phyloP scores from a whole-genome alignment of 2,888 invertebrate species.

The Drosophila nr. perissopoda region DNA sequence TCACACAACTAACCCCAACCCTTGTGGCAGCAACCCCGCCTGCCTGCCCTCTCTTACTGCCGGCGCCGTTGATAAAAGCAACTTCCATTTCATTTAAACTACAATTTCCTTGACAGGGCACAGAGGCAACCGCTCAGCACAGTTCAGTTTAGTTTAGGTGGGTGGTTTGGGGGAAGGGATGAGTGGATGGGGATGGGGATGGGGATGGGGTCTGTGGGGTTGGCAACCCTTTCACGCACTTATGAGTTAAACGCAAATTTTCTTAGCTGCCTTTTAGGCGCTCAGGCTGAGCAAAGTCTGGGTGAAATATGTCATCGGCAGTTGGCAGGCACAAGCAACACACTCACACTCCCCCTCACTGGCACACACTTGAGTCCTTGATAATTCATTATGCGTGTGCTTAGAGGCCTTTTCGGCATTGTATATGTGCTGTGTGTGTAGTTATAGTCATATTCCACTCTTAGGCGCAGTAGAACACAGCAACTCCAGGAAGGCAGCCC shows the following conservation, averaged over 20 bases:
- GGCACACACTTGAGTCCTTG: slow-evolving; percentile 48
- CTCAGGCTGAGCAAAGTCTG: slow-evolving; percentile 64
- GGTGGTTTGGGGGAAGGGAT: not conserved
- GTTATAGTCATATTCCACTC: slow-evolving; percentile 61
- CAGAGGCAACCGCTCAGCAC: slow-evolving; percentile 62
- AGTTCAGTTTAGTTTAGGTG: slow-evolving; percentile 12
- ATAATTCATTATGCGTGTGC: slow-evolving; percentile 82
- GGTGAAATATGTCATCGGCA: slow-evolving; percentile 82
- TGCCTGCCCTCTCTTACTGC: slow-evolving; percentile 19
- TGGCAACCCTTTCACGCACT: slow-evolving; percentile 81
- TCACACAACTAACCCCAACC: slow-evolving; percentile 52
- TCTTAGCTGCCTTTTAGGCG: slow-evolving; percentile 83
- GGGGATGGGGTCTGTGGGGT: slow-evolving; percentile 13
- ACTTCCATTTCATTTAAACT: slow-evolving; percentile 83
- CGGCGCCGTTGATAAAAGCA: slow-evolving; percentile 81
- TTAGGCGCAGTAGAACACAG: slow-evolving; percentile 72
- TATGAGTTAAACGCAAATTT: slow-evolving; percentile 82
- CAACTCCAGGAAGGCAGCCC: slow-evolving; percentile 9
- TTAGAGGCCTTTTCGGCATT: slow-evolving; percentile 73
- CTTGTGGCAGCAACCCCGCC: slow-evolving; percentile 16
- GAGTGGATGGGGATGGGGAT: not conserved
- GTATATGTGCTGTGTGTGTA: slow-evolving; percentile 45
- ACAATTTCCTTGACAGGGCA: slow-evolving; percentile 81
- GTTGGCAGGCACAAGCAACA: slow-evolving; percentile 51
- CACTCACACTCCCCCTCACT: slow-evolving; percentile 13